Evolutionary conservation across 2,113 vertebrate genomes (phyloP), one percentile per base, ranked within the genome.

Genomic region (Mystacornis crossleyi): DNA sequence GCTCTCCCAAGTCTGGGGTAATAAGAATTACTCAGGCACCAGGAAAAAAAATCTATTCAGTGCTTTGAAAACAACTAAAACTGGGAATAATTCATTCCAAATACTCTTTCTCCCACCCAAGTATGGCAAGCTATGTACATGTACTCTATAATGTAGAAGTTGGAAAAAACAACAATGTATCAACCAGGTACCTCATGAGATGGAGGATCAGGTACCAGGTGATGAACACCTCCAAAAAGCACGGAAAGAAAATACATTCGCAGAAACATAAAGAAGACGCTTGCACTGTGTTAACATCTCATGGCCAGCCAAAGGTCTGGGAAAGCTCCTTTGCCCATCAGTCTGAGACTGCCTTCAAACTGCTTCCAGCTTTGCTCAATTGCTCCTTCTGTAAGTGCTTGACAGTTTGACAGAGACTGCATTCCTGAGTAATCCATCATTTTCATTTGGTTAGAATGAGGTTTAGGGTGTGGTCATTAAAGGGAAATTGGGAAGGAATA

Each of bases 311-410:
- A 71, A 62, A 88, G 67, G 67, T 13, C 89, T 92, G 82, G 29
- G 67, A 34, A 70, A 83, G 64, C 72, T 95, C 47, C 67, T 92
- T 64, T 89, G 71, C 67, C 34, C 81, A 93, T 90, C 12, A 71
- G 47, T n/a, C n/a, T n/a, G n/a, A 80, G 73, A 31, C 43, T 92
- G 89, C 42, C 75, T 92, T 93, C 72, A 92, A 83, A 71, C 57
- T 93, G 82, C 91, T 95, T 92, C 75, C 93, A 95, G 86, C 67
- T 92, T 89, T 80, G 72, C 85, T 86, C 93, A 95, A 95, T 95
- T 96, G 96, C 89, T 50, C 71, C 96, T 96, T 85, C 82, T 93
- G 79, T 88, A 96, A 92, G 50, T 4, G 12, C 84, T 25, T 84
- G 84, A 94, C 65, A 71, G 73, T n/a, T 83, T 47, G 85, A 93